phyloP scores from a whole-genome alignment of 64 coral and sea anemone species.

The Catalaphyllia jardinei region DNA sequence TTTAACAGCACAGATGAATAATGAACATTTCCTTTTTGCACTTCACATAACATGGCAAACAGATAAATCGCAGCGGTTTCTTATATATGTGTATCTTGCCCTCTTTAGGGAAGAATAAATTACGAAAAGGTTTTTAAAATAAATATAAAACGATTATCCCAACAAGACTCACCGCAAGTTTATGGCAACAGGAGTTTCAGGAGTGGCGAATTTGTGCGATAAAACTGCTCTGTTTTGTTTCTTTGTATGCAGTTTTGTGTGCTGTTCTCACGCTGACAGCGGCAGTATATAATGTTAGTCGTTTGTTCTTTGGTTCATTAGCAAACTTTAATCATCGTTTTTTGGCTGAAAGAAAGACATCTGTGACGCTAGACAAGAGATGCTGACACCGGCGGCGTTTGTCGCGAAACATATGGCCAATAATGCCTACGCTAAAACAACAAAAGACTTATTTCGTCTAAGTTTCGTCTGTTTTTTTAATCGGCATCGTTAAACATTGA shows the following conservation, averaged over 20 bases:
- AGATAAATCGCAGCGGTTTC: not conserved
- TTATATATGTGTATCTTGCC: not conserved
- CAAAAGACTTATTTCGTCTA: not conserved
- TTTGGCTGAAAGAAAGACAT: not conserved
- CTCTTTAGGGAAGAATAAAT: not conserved
- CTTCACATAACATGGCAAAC: not conserved
- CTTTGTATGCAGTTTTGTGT: not conserved
- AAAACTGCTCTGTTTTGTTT: not conserved
- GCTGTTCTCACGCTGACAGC: not conserved
- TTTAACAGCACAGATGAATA: not conserved
- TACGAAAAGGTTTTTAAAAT: not conserved
- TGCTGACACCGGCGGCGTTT: not conserved
- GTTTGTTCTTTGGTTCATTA: slow-evolving; percentile 2
- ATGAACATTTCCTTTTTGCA: not conserved
- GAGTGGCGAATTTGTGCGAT: not conserved
- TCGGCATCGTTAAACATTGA: no score
- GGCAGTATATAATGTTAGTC: slow-evolving; percentile 9
- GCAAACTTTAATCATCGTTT: slow-evolving; percentile 2
- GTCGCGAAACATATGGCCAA: not conserved
- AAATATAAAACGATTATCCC: not conserved
- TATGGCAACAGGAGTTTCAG: not conserved
- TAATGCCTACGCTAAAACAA: not conserved
- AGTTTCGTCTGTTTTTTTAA: no score
- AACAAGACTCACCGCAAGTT: not conserved
- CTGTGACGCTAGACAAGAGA: not conserved